Conservation (phyloP, 1,140 invertebrate species). For the Philaenus spumarius region DNA sequence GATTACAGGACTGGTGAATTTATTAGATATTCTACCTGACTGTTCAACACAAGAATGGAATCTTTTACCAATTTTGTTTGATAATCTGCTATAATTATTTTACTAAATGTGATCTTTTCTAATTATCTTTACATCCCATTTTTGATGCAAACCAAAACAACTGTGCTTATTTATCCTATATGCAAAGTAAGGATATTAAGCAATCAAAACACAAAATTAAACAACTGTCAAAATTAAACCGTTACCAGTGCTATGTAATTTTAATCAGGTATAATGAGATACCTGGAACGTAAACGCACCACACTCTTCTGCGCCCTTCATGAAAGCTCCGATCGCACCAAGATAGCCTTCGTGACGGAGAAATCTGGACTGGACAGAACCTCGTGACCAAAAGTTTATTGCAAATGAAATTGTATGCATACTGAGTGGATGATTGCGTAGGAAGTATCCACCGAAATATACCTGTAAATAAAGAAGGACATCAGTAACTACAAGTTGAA, state of each 20-base stretch:
- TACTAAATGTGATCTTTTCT: too few relatives aligned
- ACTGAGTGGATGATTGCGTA: conserved; percentile 65
- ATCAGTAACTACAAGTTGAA: too few relatives aligned
- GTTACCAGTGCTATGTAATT: not conserved
- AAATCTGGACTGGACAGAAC: conserved; percentile 62
- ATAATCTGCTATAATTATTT: too few relatives aligned
- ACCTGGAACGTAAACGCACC: conserved; percentile 30
- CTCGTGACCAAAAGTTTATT: conserved; percentile 71
- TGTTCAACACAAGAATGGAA: too few relatives aligned
- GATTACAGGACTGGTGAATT: too few relatives aligned
- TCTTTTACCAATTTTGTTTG: too few relatives aligned
- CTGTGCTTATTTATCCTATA: too few relatives aligned
- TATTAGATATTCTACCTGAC: too few relatives aligned
- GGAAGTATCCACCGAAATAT: conserved; percentile 72
- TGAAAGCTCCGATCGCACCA: conserved; percentile 69
- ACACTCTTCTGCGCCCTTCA: conserved; percentile 60
- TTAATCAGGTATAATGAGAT: not conserved
- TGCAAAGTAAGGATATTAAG: conserved; percentile 14
- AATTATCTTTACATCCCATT: too few relatives aligned
- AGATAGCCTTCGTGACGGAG: conserved; percentile 71
- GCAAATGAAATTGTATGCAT: conserved; percentile 70
- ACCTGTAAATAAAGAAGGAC: conserved; percentile 48
- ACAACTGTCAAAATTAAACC: not conserved
- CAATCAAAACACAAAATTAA: not conserved
- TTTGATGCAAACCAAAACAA: too few relatives aligned